Evolutionary conservation across 2,797 vertebrate species (phyloP), one percentile per base, ranked within the genome.

Genomic region (Lacerta agilis): DNA sequence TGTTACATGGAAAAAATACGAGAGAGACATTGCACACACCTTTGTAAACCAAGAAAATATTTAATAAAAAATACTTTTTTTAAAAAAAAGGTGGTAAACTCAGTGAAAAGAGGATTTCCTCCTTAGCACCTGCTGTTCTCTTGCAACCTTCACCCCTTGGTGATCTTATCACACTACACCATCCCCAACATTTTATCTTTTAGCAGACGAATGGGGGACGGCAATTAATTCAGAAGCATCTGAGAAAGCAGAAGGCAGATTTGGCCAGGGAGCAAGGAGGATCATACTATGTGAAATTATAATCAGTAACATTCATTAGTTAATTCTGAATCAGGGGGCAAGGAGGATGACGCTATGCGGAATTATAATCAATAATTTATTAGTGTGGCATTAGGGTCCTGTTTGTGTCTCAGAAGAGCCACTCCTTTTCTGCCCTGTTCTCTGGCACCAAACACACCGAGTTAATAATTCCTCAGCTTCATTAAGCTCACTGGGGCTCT

Each of bases 401-500:
- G 90, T 87, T 91, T 87, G 88, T 73, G 85, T 64, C 90, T 78
- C 83, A 81, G 45, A 61, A 61, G 88, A 79, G 90, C 90, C 92
- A 91, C 93, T 94, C 94, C 95, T 82, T 89, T 87, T 64, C 82
- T 79, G 45, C 88, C 88, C 43, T 27, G 83, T 93, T 93, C 94
- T 88, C 92, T 92, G 93, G 94, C 92, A 87, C 79, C 3, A 55
- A 93, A 82, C 83, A 43, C 0, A 55, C 72, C 79, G 13, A 4
- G 96, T 97, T 97, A 97, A 97, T 97, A 83, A 97, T 97, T 97
- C 88, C 86, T 93, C 92, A 90, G 92, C 79, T 95, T 87, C 96
- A 93, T 96, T 95, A 85, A 93, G 92, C 64, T 94, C 73, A 67
- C 86, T 29, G n/a, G 38, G 89, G 61, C 86, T 86, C 96, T 97